Conservation (phyloP, 2,113 vertebrate genomes). For the Noctilio leporinus region DNA sequence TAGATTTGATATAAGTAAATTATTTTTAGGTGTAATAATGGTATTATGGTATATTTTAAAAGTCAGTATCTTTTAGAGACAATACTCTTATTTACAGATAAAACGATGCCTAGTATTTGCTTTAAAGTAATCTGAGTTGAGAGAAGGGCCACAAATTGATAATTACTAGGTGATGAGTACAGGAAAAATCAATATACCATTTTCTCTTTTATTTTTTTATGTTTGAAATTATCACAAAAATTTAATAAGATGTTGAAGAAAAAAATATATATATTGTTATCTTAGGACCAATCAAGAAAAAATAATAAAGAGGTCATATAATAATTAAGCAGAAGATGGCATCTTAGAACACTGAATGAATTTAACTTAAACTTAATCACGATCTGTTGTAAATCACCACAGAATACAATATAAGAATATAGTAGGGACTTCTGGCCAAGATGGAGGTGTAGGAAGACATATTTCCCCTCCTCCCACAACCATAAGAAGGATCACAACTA, state of each 20-base stretch:
- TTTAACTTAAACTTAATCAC: background rate
- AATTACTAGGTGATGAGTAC: background rate
- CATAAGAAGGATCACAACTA: too few relatives aligned
- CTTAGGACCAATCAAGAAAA: background rate
- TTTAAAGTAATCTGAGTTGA: background rate
- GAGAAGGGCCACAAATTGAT: background rate
- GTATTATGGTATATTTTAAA: background rate
- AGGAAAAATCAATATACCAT: background rate
- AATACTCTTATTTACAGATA: background rate
- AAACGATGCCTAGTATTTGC: conserved; percentile 6
- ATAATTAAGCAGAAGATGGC: background rate
- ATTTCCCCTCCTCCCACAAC: too few relatives aligned
- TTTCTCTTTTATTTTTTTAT: background rate
- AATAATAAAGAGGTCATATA: background rate
- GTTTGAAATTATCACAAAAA: background rate
- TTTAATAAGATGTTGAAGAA: background rate
- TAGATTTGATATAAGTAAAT: background rate
- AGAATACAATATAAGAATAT: background rate
- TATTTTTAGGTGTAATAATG: background rate
- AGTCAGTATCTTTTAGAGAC: background rate
- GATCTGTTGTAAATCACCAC: background rate
- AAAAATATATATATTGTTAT: background rate
- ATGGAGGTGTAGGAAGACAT: too few relatives aligned
- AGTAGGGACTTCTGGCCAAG: background rate
- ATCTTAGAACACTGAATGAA: background rate